These are phyloP conservation scores for Syrista parreyssii DNA, from an alignment of 2,888 invertebrate genomes.

Conservation along the genomic window DNA sequence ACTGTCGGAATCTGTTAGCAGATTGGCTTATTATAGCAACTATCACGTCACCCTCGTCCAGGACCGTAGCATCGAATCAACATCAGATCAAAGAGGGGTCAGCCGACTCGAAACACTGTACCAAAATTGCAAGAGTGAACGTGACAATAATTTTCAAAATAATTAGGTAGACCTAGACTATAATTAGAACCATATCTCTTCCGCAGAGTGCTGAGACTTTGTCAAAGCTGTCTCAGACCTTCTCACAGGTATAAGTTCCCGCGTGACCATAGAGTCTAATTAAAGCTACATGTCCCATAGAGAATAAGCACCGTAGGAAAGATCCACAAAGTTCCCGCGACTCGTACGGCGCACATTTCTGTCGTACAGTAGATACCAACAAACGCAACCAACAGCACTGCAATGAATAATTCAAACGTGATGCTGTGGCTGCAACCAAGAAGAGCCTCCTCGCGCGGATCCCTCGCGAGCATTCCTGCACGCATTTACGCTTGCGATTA, in stretches of 20 bases:
- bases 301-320: not conserved
- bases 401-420: slow-evolving; percentile 58
- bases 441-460: slow-evolving; percentile 24
- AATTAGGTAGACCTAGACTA: not conserved
- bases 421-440: slow-evolving; percentile 41
- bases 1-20: not conserved
- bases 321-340: not conserved
- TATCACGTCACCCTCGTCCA: not conserved
- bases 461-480: slow-evolving; percentile 58
- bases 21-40: not conserved
- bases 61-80: not conserved
- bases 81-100: not conserved
- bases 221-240: not conserved
- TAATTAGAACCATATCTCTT: not conserved
- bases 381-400: slow-evolving; percentile 28
- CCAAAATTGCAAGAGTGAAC: not conserved
- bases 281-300: not conserved
- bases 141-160: not conserved
- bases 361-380: slow-evolving; percentile 7
- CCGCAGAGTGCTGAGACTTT: not conserved
- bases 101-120: not conserved
- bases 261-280: not conserved
- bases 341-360: not conserved
- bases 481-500: slow-evolving; percentile 55
- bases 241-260: not conserved